Evolutionary conservation across 2,113 vertebrate genomes (phyloP), one percentile per base, ranked within the genome.

Genomic region (Pachycephala philippinensis): DNA sequence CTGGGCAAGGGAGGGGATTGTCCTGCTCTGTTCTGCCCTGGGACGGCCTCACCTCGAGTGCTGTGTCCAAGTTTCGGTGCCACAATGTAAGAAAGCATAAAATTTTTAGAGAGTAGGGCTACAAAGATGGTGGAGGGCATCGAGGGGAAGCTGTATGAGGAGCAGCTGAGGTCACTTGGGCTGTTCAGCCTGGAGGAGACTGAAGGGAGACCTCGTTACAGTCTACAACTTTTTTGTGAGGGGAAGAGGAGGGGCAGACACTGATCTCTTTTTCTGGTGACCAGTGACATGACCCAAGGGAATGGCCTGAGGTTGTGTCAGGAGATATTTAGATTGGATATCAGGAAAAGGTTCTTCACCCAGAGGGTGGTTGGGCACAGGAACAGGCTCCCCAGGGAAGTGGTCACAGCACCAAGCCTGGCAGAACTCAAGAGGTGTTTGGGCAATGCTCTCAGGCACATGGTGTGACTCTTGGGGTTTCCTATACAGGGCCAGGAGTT

Each of bases 31-130:
- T 45, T 60, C 45, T 68, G 78, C 2, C 1, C 33, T 87, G 39
- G 13, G 4, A 9, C 0, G 0, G 13, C 16, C 20, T 89, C 53
- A 22, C 20, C 45, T 47, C 1, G 0, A 27, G 30, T 53, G 6
- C 13, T 60, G 15, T 7, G 18, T 3, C 8, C 69, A 39, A 11
- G 1, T 66, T 40, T 60, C 24, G 20, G 24, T 20, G 8, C n/a
- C 39, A 22, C n/a, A 60, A 10, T 7, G 3, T 30, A 39, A 53
- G 23, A 15, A 53, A 75, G 30, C 15, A 31, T 9, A 21, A 45
- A 82, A n/a, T 39, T n/a, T 2, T 45, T 45, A 45, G n/a, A 68
- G 30, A 54, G 13, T 15, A 60, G 13, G 21, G 26, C 26, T 28
- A 54, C 4, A 19, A 35, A 54, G 21, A 13, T 61, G 22, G 11